Evolutionary conservation across 2,888 invertebrate species (phyloP).

Genomic region (Lepidochrysops patricia): DNA sequence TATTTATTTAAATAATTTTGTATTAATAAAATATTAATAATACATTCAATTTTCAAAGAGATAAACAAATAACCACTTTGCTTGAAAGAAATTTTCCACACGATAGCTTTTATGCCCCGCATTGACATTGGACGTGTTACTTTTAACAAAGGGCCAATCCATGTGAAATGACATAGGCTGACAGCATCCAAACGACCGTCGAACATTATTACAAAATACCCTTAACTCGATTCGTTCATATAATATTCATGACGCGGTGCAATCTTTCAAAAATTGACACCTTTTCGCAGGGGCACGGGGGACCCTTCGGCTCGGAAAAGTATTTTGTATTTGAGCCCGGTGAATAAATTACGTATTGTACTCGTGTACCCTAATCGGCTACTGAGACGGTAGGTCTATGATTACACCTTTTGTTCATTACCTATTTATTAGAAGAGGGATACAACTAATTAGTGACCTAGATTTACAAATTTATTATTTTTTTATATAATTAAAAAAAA

Average conservation of each 20-base stretch:
- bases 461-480: too few species aligned
- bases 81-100: conserved; percentile 48
- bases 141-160: conserved; percentile 72
- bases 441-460: too few species aligned
- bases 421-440: neutral
- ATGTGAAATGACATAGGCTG: conserved; percentile 71
- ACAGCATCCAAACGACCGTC: conserved; percentile 61
- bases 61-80: conserved; percentile 27
- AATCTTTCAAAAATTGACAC: conserved; percentile 76
- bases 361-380: conserved; percentile 11
- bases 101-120: conserved; percentile 39
- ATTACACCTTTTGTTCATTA: neutral
- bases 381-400: conserved; percentile 14
- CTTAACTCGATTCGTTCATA: conserved; percentile 72
- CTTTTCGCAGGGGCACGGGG: conserved; percentile 48
- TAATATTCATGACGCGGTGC: conserved; percentile 72
- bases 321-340: conserved; percentile 61
- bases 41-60: conserved; percentile 7
- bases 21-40: neutral
- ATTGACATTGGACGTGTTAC: conserved; percentile 67
- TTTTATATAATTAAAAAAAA: too few species aligned
- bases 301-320: conserved; percentile 53
- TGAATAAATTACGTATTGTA: conserved; percentile 62
- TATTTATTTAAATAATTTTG: too few species aligned
- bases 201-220: conserved; percentile 72